Evolutionary conservation across 2,113 vertebrate species (phyloP).

Genomic region (Menidia beryllina): DNA sequence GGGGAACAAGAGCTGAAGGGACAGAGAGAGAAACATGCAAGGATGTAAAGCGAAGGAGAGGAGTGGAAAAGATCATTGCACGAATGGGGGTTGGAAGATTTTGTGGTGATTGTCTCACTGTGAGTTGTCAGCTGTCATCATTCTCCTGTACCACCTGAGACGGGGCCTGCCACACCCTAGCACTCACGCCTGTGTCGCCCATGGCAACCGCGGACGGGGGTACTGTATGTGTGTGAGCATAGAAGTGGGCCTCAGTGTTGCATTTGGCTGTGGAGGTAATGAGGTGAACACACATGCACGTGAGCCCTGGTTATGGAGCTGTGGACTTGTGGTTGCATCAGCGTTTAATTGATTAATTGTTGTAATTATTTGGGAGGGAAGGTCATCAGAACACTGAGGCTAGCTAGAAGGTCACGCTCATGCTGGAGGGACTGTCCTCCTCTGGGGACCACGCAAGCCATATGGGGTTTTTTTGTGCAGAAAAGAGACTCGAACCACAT

Average conservation of each 20-base stretch:
- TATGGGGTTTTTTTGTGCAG: constrained; percentile 55
- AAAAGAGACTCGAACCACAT: constrained; percentile 29
- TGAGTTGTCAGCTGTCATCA: constrained; percentile 81
- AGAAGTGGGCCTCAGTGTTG: constrained; percentile 21
- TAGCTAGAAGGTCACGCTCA: constrained; percentile 76
- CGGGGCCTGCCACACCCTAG: constrained; percentile 78
- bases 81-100: constrained; percentile 43
- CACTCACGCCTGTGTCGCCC: constrained; percentile 76
- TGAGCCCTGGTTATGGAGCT: constrained; percentile 64
- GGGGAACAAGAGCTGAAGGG: constrained; percentile 51
- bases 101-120: constrained; percentile 72
- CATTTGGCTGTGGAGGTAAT: constrained; percentile 63
- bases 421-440: constrained; percentile 64
- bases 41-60: constrained; percentile 41
- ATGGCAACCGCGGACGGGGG: constrained; percentile 72
- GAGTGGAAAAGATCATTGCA: constrained; percentile 21
- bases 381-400: constrained; percentile 74
- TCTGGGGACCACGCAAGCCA: constrained; percentile 52
- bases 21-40: constrained; percentile 46
- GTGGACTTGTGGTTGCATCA: constrained; percentile 75
- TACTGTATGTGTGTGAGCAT: constrained; percentile 30
- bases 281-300: constrained; percentile 67
- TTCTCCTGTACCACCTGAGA: constrained; percentile 81
- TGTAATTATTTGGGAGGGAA: constrained; percentile 82
- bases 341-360: constrained; percentile 86